These are phyloP conservation scores for Lepus townsendii DNA, from an alignment of 2,797 vertebrate genomes.

Conservation along the genomic window DNA sequence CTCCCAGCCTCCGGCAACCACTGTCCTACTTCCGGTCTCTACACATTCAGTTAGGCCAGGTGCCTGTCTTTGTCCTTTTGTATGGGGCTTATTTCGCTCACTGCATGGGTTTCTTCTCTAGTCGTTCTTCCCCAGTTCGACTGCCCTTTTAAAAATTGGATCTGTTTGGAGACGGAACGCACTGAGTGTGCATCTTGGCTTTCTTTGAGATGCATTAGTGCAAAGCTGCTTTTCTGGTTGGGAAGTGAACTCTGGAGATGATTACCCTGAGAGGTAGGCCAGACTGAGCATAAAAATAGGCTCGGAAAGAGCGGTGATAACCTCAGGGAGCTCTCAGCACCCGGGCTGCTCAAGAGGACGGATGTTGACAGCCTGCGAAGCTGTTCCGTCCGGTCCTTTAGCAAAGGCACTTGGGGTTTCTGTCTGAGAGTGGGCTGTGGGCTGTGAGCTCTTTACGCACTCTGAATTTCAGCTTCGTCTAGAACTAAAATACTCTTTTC, in stretches of 20 bases:
- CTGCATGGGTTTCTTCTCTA: background rate
- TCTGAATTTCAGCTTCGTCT: constrained; percentile 41
- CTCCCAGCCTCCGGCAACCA: background rate
- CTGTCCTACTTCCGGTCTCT: background rate
- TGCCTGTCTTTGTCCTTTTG: constrained; percentile 3
- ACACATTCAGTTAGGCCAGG: background rate
- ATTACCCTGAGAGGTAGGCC: constrained; percentile 48
- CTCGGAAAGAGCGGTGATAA: constrained; percentile 53
- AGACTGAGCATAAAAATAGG: constrained; percentile 61
- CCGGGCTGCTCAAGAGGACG: background rate
- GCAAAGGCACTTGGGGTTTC: background rate
- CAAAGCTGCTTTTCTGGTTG: constrained; percentile 24
- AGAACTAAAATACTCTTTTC: constrained; percentile 52
- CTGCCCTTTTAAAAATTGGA: background rate
- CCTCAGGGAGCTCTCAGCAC: background rate
- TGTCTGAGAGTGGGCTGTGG: background rate
- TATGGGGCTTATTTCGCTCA: constrained; percentile 44
- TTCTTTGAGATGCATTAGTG: constrained; percentile 22
- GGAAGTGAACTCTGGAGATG: constrained; percentile 20
- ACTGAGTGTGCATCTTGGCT: background rate
- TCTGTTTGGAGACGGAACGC: background rate
- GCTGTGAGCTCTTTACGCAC: background rate
- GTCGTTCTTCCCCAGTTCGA: background rate
- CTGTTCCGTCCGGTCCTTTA: background rate
- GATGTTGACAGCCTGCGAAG: background rate